These are phyloP conservation scores for Nothobranchius furzeri DNA, from an alignment of 2,113 vertebrate genomes.

Conservation along the genomic window DNA sequence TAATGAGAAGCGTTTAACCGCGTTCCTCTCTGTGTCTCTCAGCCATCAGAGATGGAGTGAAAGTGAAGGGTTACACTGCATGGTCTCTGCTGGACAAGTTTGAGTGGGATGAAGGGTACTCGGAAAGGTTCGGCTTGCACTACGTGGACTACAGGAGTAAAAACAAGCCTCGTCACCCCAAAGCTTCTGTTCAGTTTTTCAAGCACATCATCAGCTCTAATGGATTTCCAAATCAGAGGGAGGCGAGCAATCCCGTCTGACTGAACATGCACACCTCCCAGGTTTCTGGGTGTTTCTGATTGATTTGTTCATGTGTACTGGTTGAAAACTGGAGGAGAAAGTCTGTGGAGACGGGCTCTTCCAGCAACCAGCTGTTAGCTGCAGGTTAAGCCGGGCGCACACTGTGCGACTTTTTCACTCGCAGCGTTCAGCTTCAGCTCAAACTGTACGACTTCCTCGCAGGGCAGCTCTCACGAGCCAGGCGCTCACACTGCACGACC, in stretches of 20 bases:
- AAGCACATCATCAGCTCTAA: constrained; percentile 87
- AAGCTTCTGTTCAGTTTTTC: constrained; percentile 89
- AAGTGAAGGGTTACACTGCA: constrained; percentile 88
- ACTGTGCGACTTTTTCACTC: too few species aligned
- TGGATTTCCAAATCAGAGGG: constrained; percentile 88
- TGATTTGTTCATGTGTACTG: constrained; percentile 64
- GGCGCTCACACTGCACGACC: too few species aligned
- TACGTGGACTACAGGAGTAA: constrained; percentile 87
- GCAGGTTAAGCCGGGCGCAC: constrained; percentile 72
- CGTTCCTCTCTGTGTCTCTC: constrained; percentile 30
- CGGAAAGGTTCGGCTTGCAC: constrained; percentile 89
- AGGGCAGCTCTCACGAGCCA: too few species aligned
- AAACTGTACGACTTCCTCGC: too few species aligned
- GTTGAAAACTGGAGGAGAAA: constrained; percentile 86
- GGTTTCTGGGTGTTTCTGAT: neutral
- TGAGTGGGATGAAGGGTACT: constrained; percentile 93
- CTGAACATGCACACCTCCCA: neutral
- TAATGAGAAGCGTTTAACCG: neutral
- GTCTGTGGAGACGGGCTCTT: constrained; percentile 86
- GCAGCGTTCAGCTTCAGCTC: too few species aligned
- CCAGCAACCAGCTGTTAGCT: constrained; percentile 85
- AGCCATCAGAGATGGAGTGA: constrained; percentile 92
- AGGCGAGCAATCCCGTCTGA: constrained; percentile 74
- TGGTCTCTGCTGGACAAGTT: constrained; percentile 95
- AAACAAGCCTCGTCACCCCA: constrained; percentile 89